These are phyloP conservation scores for Aphelenchoides besseyi DNA, from an alignment of 1,140 invertebrate species.

Conservation along the genomic window DNA sequence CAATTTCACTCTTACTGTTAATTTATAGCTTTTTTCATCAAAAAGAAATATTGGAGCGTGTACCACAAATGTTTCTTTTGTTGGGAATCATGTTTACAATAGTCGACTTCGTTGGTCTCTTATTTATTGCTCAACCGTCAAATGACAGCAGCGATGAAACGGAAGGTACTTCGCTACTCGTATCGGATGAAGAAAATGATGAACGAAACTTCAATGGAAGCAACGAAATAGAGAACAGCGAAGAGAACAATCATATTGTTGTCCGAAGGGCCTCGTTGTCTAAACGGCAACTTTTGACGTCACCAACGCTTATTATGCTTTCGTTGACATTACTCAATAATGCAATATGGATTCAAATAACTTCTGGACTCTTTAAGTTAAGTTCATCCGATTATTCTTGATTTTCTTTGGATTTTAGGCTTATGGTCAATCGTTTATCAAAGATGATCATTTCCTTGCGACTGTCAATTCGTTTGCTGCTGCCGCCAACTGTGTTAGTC, in stretches of 20 bases:
- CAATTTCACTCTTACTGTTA: constrained; percentile 11
- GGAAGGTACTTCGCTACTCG: constrained; percentile 6
- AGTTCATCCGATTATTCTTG: constrained; percentile 16
- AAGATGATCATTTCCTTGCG: constrained; percentile 50
- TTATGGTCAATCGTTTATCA: constrained; percentile 52
- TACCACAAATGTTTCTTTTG: constrained; percentile 48
- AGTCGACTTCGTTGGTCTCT: constrained; percentile 45
- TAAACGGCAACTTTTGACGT: not conserved
- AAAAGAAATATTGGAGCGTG: constrained; percentile 43
- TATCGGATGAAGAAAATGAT: not conserved
- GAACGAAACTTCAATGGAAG: constrained; percentile 14
- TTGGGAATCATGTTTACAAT: constrained; percentile 37
- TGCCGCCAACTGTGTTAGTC: constrained; percentile 44
- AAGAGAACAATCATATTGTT: not conserved
- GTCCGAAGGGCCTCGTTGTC: not conserved
- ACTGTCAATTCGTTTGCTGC: constrained; percentile 54
- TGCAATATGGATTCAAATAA: constrained; percentile 43
- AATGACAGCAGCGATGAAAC: not conserved
- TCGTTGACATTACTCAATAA: constrained; percentile 41
- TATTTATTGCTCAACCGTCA: constrained; percentile 43
- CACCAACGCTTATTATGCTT: constrained; percentile 26
- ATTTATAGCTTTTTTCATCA: constrained; percentile 48
- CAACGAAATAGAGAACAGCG: not conserved
- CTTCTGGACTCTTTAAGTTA: constrained; percentile 45
- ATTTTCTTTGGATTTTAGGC: constrained; percentile 43